Evolutionary conservation across 2,797 vertebrate genomes (phyloP), one percentile per base, ranked within the genome.

Genomic region (Ctenopoma kingsleyae): DNA sequence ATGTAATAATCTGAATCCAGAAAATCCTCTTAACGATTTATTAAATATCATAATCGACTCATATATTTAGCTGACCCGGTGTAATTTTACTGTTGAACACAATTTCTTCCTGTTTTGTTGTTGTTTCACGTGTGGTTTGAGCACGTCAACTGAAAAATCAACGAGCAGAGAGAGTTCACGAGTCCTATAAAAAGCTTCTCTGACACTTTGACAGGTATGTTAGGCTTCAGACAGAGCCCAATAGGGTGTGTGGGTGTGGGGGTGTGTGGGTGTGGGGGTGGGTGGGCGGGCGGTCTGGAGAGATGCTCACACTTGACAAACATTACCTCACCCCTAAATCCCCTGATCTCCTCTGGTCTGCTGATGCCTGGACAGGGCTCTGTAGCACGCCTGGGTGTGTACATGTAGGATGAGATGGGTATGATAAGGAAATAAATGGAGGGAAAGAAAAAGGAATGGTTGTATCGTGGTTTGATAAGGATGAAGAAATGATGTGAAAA

Each of bases 301-400:
- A 25, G 61, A 32, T 5, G 3, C 55, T 76, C 79, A 58, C 38
- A 32, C 30, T 27, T 27, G 27, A 30, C 27, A 17, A 25, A 35
- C 44, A 62, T 66, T 32, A 48, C 67, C 17, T 68, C 69, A 81
- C 30, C n/a, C 40, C 59, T 30, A 30, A 30, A 30, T 30, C 27
- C 27, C 27, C 27, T 30, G 30, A 60, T 74, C 73, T 51, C 63
- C 73, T 71, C 52, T 8, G 32, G 53, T 52, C 61, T 59, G 54
- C 57, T 81, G 67, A 81, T 61, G 46, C 70, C 41, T 48, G 68
- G 62, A 74, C 47, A 64, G 66, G 8, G 8, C 19, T 55, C 25
- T 10, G 16, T 38, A 22, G 12, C n/a, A 30, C 27, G 17, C 46
- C 4, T n/a, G 13, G 5, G 43, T 19, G 51, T 13, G 40, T 27